Evolutionary conservation across 2,797 vertebrate genomes (phyloP), one percentile per base, ranked within the genome.

Genomic region (Bovichtus variegatus): DNA sequence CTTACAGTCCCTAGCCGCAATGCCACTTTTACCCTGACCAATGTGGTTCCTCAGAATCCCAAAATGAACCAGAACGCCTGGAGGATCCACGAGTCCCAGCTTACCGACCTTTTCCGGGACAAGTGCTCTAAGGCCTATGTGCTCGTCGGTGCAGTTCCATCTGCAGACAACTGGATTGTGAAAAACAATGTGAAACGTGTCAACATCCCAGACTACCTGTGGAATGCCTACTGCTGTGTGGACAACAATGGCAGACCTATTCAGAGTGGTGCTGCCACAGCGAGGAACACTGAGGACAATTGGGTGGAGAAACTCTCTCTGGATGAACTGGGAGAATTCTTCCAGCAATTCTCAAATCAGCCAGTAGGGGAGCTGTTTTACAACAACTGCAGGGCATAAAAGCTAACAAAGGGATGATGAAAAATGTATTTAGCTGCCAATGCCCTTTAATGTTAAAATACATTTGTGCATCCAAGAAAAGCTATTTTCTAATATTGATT

Each of bases 151-250:
- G 92, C 93, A 10, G n/a, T 95, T 55, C 93, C 94, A 5, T 96
- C 94, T 2, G 65, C 49, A 12, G 55, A 91, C 80, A 91, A 93
- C 75, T 95, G 95, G 94, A 95, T 96, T 15, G 66, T 93, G 72
- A 94, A 94, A 80, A 93, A 95, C 80, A 88, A 90, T 0, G 80
- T 93, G 57, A 91, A 82, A 68, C 88, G 94, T 0, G 93, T 95
- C 74, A 96, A 95, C 85, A 93, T 96, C 74, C 94, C 94, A 1
- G 93, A 95, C 55, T 94, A 93, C 77, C 11, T 95, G 9, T 96
- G 95, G 95, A 95, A 94, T 0, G 94, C 94, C 18, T 94, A 91
- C 91, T 96, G 95, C 90, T 95, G 94, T 3, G 69, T 94, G 65
- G 90, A 94, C 87, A 85, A 83, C 84, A 93, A 94, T 0, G 89